These are phyloP conservation scores for Drosophila sproati DNA, from an alignment of 1,140 invertebrate species.

Conservation along the genomic window DNA sequence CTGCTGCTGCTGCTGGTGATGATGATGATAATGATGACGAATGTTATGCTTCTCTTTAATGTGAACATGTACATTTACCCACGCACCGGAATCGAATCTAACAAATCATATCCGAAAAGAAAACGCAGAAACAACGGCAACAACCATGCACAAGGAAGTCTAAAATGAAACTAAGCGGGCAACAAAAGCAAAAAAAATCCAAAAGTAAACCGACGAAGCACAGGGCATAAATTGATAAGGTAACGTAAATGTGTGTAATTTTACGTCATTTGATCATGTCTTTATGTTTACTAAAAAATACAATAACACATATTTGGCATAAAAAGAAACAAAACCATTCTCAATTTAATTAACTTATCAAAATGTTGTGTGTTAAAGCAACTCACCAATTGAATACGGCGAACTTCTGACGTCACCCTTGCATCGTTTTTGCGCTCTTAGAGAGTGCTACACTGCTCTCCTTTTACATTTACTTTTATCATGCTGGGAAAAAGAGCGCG, in stretches of 20 bases:
- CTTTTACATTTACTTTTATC: background rate
- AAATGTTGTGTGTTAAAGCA: background rate
- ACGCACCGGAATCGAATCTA: conserved; percentile 44
- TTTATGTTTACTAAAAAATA: background rate
- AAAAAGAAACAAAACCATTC: background rate
- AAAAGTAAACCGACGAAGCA: conserved; percentile 35
- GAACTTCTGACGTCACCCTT: conserved; percentile 29
- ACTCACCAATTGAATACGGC: background rate
- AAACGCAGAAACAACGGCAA: conserved; percentile 42
- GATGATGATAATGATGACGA: conserved; percentile 20
- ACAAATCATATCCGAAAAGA: conserved; percentile 49
- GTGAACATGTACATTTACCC: conserved; percentile 35
- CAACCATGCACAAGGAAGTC: conserved; percentile 52
- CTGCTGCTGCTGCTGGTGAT: background rate
- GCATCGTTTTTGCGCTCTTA: background rate
- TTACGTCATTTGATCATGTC: background rate
- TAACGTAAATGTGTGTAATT: conserved; percentile 1
- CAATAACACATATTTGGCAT: background rate
- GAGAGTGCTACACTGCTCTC: background rate
- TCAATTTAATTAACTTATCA: background rate
- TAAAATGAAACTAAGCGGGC: conserved; percentile 48
- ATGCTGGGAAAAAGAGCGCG: conserved; percentile 4
- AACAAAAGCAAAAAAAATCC: conserved; percentile 42
- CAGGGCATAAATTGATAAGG: conserved; percentile 27
- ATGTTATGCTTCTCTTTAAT: conserved; percentile 34